Evolutionary conservation across 2,888 invertebrate genomes (phyloP), one percentile per base, ranked within the genome.

Genomic region (Eudasyphora cyanicolor): DNA sequence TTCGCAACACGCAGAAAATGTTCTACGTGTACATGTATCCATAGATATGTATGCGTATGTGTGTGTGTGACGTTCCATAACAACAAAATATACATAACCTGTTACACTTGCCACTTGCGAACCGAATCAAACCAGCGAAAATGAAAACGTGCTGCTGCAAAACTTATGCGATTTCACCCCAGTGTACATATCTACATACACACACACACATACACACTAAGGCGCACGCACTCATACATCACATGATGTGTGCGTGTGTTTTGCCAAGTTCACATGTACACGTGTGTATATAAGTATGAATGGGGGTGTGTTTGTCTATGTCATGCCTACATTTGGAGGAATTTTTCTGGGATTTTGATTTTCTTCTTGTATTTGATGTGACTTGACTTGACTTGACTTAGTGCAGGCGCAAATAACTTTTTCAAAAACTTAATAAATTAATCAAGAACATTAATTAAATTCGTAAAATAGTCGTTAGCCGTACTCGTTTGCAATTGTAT

Each of bases 81-180:
- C 29, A 60, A 24, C 38, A 64, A 38, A 67, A 67, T 24, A 19
- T 21, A 54, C 54, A 67, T 67, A 67, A 67, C 67, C 67, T 67
- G 67, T 67, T 67, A 67, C 67, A 67, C 67, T 38, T 35, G 21
- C 10, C 17, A 29, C 14, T 19, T 8, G 67, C 42, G 42, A 35
- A 38, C 29, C 21, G 24, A 38, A 38, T 19, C 42, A 64, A 67
- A 67, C 67, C 42, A 42, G 67, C 42, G n/a, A n/a, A n/a, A n/a
- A n/a, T n/a, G n/a, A n/a, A n/a, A n/a, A n/a, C n/a, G 8, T 21
- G 54, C 10, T 8, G 3, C 57, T 57, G 60, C 32, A 32, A 60
- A 67, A 67, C 67, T 38, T 67, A 67, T 67, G 67, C 67, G 67
- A 67, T 38, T 67, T 67, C 67, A 42, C 67, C 42, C 38, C 17